Base-by-base conservation (phyloP, 2,797 vertebrate genomes). In the Antennarius maculatus region DNA sequence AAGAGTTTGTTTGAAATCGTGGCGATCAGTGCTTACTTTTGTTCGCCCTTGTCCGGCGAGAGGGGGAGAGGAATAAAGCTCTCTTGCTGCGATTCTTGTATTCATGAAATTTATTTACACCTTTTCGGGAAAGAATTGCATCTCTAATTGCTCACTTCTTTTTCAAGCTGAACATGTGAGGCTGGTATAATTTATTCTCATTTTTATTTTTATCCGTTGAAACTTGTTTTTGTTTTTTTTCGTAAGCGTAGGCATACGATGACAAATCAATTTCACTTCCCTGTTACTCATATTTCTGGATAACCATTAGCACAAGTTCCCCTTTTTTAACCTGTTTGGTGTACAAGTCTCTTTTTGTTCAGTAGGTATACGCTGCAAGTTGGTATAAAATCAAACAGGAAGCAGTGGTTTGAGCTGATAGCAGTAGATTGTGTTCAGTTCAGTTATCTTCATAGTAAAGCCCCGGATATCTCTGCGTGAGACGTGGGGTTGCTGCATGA, bases 181-280 rank as follows among this genome's bases (percentile, higher is more conserved):
- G 73, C 56, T 18, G 66, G 56, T 65, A 66, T 67, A 69, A 58
- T 63, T 7, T 11, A 39, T 56, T 64, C 23, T 29, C 23, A 18
- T 60, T 86, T 77, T 67, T 62, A 54, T 67, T 61, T 66, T 65
- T 51, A 60, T 71, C 31, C 14, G n/a, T 75, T 71, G 70, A 74
- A 74, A 68, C 37, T n/a, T 12, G 16, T 10, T n/a, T n/a, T 23
- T 23, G 23, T 23, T 23, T 13, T 17, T 56, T 85, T 81, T 69
- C n/a, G 34, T 73, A 77, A 80, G 58, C 14, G 41, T 66, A 51
- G 18, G 39, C 1, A 28, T 42, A 6, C 42, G 9, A 12, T 65
- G 61, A 71, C 70, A 53, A 69, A 80, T 65, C 39, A 23, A 81
- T 81, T 71, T 80, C 66, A 73, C 72, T 82, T 83, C 71, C 29